A percentile compares a stretch with the other conserved stretches of the same genome.
phyloP scores from a whole-genome alignment of 2,888 invertebrate genomes.

The Eristalis intricaria region DNA sequence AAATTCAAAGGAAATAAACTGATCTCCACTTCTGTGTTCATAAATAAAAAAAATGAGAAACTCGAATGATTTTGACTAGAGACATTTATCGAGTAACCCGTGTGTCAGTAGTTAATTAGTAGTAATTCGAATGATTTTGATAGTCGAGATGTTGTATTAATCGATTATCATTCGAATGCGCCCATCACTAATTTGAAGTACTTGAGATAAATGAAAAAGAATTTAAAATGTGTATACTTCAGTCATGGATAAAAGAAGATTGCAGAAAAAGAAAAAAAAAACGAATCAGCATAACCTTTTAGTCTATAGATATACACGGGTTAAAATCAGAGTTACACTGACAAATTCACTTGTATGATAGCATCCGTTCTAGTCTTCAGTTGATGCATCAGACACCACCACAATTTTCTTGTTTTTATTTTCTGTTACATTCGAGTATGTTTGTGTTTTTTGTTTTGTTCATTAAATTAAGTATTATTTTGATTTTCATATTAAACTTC shows the following conservation, averaged over 20 bases:
- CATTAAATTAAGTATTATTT: constrained; percentile 63
- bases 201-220: no score
- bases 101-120: no score
- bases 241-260: not conserved
- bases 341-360: constrained; percentile 40
- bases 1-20: no score
- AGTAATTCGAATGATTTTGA: no score
- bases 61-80: no score
- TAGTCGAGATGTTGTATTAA: no score
- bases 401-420: constrained; percentile 50
- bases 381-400: constrained; percentile 64
- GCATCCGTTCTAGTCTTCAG: constrained; percentile 52
- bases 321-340: constrained; percentile 54
- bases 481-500: constrained; percentile 70
- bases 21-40: no score
- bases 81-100: no score
- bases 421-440: constrained; percentile 48
- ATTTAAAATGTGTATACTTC: no score
- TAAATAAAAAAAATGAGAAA: no score
- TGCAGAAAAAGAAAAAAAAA: not conserved
- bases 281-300: constrained; percentile 36
- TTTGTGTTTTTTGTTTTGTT: constrained; percentile 21
- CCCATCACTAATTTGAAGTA: no score
- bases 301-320: constrained; percentile 45
- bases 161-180: no score